These are phyloP conservation scores for Zosterops pallidus DNA, from an alignment of 2,113 vertebrate species.

Conservation along the genomic window DNA sequence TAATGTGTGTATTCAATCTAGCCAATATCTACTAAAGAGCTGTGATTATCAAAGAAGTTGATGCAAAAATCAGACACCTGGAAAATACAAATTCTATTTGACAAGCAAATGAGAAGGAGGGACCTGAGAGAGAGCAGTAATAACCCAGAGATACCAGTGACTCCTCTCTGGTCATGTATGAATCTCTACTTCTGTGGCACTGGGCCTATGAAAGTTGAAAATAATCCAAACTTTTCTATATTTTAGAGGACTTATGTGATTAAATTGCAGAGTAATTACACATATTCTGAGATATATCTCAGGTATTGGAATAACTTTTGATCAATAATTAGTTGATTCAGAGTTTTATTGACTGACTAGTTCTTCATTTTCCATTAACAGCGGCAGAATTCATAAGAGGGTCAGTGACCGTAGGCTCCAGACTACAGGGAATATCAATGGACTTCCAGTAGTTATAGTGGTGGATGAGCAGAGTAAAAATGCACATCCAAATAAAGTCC, in stretches of 20 bases:
- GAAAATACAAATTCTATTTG: background rate
- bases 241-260: background rate
- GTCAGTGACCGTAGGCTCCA: background rate
- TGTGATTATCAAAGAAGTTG: rapidly evolving
- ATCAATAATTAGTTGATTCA: background rate
- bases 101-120: background rate
- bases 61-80: background rate
- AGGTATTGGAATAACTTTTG: background rate
- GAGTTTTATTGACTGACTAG: background rate
- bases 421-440: background rate
- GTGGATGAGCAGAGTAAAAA: background rate
- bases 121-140: background rate
- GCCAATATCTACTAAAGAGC: background rate
- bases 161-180: background rate
- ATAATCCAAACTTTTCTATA: background rate
- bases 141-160: background rate
- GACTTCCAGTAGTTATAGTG: background rate
- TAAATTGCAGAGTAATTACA: background rate
- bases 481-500: background rate
- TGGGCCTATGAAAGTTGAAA: background rate
- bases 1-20: background rate
- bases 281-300: background rate
- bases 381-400: background rate
- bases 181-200: background rate
- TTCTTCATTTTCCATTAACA: background rate